phyloP scores from a whole-genome alignment of 2,113 vertebrate species.

The Ageneiosus marmoratus region DNA sequence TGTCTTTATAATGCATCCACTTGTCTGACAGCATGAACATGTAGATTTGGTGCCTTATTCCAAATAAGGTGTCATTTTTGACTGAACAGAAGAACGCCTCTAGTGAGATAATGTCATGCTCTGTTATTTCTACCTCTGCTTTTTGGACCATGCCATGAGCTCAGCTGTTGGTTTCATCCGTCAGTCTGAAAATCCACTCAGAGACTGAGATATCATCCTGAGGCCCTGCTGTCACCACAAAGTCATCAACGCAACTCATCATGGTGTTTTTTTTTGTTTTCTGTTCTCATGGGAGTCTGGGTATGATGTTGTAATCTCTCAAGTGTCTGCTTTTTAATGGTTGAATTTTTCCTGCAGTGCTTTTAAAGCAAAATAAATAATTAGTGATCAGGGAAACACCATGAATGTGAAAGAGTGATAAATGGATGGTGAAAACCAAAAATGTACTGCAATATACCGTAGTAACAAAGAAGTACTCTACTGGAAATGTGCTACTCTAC shows the following conservation, averaged over 20 bases:
- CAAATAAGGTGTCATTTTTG: neutral
- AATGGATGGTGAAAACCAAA: neutral
- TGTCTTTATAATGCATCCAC: neutral
- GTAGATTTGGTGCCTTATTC: neutral
- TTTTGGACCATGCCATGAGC: neutral
- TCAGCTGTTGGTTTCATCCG: conserved; percentile 2
- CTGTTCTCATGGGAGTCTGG: conserved; percentile 3
- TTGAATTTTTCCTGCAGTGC: neutral
- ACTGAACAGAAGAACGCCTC: neutral
- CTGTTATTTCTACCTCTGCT: neutral
- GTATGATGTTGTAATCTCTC: conserved; percentile 6
- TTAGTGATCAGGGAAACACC: neutral
- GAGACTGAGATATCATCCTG: conserved; percentile 23
- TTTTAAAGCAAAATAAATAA: neutral
- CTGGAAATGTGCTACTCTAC: neutral
- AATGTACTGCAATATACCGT: neutral
- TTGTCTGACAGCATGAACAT: neutral
- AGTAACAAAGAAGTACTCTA: neutral
- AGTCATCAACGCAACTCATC: neutral
- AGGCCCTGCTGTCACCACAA: conserved; percentile 41
- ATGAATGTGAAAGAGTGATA: neutral
- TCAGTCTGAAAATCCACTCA: conserved; percentile 16
- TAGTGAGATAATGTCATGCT: neutral
- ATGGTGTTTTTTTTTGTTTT: neutral
- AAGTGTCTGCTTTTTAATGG: conserved; percentile 10